A percentile compares a stretch with the other conserved stretches of the same genome.
phyloP scores from a whole-genome alignment of 2,888 invertebrate species.

The Euplagia quadripunctaria region DNA sequence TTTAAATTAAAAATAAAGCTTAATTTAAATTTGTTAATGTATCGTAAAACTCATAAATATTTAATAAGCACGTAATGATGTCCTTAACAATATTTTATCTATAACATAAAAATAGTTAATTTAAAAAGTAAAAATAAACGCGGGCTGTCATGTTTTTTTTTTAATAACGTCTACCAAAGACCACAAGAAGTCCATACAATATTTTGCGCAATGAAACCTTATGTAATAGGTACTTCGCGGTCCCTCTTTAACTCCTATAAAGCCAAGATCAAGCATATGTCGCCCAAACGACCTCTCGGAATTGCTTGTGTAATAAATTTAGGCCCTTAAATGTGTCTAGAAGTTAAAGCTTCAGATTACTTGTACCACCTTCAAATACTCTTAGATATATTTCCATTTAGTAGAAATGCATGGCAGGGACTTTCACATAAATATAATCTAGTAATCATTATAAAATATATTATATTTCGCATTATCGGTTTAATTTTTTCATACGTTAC shows the following conservation, averaged over 20 bases:
- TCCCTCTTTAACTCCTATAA: constrained; percentile 28
- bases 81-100: not conserved
- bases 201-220: constrained; percentile 15
- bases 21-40: not conserved
- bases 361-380: constrained; percentile 30
- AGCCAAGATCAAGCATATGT: constrained; percentile 40
- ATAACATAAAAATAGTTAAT: not conserved
- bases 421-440: not conserved
- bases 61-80: not conserved
- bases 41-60: not conserved
- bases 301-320: constrained; percentile 50
- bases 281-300: constrained; percentile 39
- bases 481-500: not conserved
- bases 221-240: constrained; percentile 19
- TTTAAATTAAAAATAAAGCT: not conserved
- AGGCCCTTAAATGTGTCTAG: constrained; percentile 45
- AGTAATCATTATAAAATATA: not conserved
- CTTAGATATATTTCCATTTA: not conserved
- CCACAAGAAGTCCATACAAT: not conserved
- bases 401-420: not conserved
- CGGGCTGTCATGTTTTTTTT: not conserved
- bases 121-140: not conserved
- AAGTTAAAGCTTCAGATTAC: constrained; percentile 36
- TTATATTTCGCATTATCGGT: not conserved
- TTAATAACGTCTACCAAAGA: not conserved